Evolutionary conservation across 2,113 vertebrate species (phyloP).

Genomic region (Lethenteron camtschaticum): DNA sequence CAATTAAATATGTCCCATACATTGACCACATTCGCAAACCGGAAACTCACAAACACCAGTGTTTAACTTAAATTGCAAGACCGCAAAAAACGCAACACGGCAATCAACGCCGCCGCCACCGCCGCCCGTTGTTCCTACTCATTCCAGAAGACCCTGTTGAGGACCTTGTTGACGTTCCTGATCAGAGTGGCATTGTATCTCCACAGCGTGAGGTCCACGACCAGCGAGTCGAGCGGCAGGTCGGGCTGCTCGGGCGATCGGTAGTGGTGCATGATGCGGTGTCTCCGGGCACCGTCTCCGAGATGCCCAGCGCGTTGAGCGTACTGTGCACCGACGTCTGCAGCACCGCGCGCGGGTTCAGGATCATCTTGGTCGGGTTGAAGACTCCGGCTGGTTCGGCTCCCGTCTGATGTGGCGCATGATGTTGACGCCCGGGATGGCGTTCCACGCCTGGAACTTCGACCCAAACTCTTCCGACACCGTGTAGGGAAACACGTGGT

Average conservation of each 20-base stretch:
- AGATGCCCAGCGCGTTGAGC: constrained; percentile 10
- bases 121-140: too few species aligned
- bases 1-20: too few species aligned
- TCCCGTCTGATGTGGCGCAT: constrained; percentile 12
- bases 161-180: constrained; percentile 16
- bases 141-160: background rate
- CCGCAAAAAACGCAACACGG: too few species aligned
- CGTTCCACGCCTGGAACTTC: background rate
- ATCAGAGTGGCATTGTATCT: constrained; percentile 15
- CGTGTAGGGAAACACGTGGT: background rate
- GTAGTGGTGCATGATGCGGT: constrained; percentile 20
- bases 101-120: too few species aligned
- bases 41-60: too few species aligned
- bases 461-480: background rate
- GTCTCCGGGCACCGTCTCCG: constrained; percentile 13
- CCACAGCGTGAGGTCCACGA: constrained; percentile 17
- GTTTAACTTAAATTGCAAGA: too few species aligned
- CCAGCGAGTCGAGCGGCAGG: constrained; percentile 15
- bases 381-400: constrained; percentile 4
- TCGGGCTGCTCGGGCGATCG: constrained; percentile 12
- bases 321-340: constrained; percentile 23
- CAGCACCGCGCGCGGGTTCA: constrained; percentile 20
- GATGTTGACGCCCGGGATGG: constrained; percentile 8
- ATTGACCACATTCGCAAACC: too few species aligned
- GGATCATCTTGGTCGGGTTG: constrained; percentile 21